Evolutionary conservation across 2,888 invertebrate genomes (phyloP).

Genomic region (Taenaris catops): DNA sequence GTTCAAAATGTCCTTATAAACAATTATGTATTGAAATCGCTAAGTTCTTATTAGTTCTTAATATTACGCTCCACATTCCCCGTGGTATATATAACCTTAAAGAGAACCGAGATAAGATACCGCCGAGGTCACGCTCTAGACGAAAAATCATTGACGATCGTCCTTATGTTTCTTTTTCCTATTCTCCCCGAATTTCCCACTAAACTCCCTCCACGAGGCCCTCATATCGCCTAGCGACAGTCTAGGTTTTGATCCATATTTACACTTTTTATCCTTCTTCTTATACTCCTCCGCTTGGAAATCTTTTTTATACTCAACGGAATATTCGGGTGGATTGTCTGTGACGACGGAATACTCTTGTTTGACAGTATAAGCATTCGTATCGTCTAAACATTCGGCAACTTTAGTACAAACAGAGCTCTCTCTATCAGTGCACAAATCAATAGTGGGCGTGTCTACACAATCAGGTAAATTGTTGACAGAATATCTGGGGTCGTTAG

Average conservation of each 20-base stretch:
- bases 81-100: too few species aligned
- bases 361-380: neutral
- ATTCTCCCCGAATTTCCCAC: conserved; percentile 42
- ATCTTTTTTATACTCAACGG: conserved; percentile 10
- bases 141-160: conserved; percentile 24
- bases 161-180: conserved; percentile 40
- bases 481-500: too few species aligned
- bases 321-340: conserved; percentile 8
- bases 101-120: too few species aligned
- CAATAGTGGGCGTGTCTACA: too few species aligned
- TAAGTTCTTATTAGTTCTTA: too few species aligned
- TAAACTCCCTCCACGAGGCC: conserved; percentile 48
- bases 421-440: neutral
- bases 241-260: conserved; percentile 24
- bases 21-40: neutral
- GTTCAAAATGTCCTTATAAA: too few species aligned
- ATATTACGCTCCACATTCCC: too few species aligned
- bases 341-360: neutral
- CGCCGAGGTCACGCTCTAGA: too few species aligned
- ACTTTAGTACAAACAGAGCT: conserved; percentile 1
- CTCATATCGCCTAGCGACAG: conserved; percentile 43
- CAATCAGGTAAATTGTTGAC: too few species aligned
- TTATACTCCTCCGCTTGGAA: conserved; percentile 4
- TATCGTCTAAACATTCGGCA: conserved; percentile 4
- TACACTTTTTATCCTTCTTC: conserved; percentile 19